Percentiles rank a stretch among this genome's conserved stretches.
Conservation (phyloP, 1,140 invertebrate genomes). For the Acromyrmex charruanus region DNA sequence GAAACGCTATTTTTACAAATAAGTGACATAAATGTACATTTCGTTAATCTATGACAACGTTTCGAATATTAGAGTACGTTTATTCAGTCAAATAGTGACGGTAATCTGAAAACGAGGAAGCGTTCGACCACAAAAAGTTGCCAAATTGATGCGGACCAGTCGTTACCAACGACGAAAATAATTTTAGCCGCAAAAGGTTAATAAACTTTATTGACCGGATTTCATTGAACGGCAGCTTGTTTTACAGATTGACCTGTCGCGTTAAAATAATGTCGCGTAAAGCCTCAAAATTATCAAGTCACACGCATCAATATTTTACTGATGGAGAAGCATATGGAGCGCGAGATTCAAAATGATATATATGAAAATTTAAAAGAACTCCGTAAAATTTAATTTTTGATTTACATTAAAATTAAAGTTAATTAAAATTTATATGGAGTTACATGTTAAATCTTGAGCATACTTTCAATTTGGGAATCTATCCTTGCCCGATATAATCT, state of each 20-base stretch:
- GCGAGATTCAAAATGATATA: not conserved
- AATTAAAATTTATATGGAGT: not conserved
- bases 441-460: not conserved
- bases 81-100: slow-evolving; percentile 27
- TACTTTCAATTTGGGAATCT: not conserved
- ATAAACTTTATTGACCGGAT: slow-evolving; percentile 59
- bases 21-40: not conserved
- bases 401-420: not conserved
- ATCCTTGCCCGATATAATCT: not conserved
- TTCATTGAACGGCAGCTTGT: slow-evolving; percentile 45
- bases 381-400: not conserved
- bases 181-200: slow-evolving; percentile 43
- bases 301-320: not conserved
- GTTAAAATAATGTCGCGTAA: slow-evolving; percentile 49
- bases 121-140: slow-evolving; percentile 65
- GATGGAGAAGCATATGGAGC: not conserved
- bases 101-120: slow-evolving; percentile 59
- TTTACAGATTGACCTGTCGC: slow-evolving; percentile 54
- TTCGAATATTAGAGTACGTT: slow-evolving; percentile 20
- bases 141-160: slow-evolving; percentile 58
- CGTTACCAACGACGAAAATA: slow-evolving; percentile 52
- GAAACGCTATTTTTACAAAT: not conserved
- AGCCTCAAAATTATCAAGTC: slow-evolving; percentile 41
- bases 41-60: not conserved
- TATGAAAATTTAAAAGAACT: not conserved